phyloP scores from a whole-genome alignment of 2,888 invertebrate species.

The Choreutis nemorana region DNA sequence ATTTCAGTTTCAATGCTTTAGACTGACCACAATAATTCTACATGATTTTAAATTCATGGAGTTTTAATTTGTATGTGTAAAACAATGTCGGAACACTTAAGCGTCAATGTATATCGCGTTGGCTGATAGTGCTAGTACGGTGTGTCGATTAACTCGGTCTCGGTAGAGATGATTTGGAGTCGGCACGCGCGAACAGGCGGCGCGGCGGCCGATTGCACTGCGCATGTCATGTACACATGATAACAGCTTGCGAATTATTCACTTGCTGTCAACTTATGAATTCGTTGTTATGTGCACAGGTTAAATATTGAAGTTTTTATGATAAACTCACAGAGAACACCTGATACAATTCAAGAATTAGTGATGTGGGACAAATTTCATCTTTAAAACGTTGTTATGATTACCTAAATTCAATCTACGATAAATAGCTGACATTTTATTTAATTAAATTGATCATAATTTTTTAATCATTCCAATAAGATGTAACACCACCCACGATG shows the following conservation, averaged over 20 bases:
- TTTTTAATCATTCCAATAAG: no score
- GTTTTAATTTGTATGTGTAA: conserved; percentile 1
- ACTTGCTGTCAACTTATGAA: conserved; percentile 27
- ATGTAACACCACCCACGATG: no score
- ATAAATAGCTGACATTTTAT: no score
- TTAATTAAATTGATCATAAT: no score
- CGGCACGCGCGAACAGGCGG: conserved; percentile 42
- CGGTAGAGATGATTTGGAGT: conserved; percentile 23
- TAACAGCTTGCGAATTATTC: conserved; percentile 52
- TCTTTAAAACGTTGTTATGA: no score
- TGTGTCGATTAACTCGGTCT: conserved; percentile 12
- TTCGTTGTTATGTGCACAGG: no score
- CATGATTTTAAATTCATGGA: no score
- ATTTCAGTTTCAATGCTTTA: neutral
- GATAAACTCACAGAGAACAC: no score
- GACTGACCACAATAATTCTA: neutral
- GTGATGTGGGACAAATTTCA: no score
- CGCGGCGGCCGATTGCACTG: conserved; percentile 33
- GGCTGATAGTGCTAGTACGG: conserved; percentile 13
- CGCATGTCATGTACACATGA: conserved; percentile 55
- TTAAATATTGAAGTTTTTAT: no score
- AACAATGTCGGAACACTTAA: conserved; percentile 15
- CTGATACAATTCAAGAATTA: no score
- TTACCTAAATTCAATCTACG: no score
- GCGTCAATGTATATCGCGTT: conserved; percentile 30